These are phyloP conservation scores for Teleogryllus oceanicus DNA, from an alignment of 2,888 invertebrate species.

Conservation along the genomic window DNA sequence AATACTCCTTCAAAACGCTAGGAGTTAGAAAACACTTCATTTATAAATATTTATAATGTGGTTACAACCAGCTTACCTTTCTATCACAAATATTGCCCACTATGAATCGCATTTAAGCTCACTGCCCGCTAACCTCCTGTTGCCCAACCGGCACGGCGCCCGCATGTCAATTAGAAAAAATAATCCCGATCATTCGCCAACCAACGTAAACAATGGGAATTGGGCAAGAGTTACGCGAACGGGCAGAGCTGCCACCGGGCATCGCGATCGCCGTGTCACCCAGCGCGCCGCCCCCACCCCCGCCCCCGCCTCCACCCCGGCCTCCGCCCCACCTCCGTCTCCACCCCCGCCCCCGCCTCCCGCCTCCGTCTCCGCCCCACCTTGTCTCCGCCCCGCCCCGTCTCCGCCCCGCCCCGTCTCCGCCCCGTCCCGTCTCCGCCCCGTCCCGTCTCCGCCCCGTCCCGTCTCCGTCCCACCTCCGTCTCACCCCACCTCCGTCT, in stretches of 20 bases:
- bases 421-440: not conserved
- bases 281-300: not conserved
- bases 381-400: too few species aligned
- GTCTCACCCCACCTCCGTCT: too few species aligned
- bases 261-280: not conserved
- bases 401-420: not conserved
- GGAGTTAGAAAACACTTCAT: too few species aligned
- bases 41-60: too few species aligned
- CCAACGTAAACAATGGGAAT: slow-evolving; percentile 3
- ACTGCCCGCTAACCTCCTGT: not conserved
- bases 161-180: not conserved
- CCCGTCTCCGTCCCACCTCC: not conserved
- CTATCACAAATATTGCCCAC: too few species aligned
- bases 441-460: not conserved
- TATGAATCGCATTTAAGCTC: not conserved
- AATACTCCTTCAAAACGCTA: too few species aligned
- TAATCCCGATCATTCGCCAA: not conserved
- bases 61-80: too few species aligned
- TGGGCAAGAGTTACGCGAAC: not conserved
- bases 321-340: not conserved
- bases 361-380: too few species aligned
- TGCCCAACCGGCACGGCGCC: not conserved
- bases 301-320: not conserved
- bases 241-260: not conserved
- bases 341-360: not conserved